Base-by-base conservation (phyloP, 1,140 invertebrate genomes). In the Zaprionus davidi region DNA sequence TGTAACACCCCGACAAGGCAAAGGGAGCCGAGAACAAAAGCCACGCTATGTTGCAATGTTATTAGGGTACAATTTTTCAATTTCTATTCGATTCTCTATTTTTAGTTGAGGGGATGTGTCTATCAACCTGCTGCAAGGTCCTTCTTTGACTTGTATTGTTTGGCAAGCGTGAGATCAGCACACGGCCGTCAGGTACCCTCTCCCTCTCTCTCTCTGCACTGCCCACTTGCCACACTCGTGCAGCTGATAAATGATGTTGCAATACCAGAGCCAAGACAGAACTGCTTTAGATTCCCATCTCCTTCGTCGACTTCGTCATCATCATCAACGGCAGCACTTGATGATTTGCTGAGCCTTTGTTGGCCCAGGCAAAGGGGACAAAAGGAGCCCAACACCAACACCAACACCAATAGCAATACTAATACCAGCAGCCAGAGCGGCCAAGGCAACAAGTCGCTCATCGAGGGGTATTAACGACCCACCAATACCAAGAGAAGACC, bases 181-280 rank as follows among this genome's bases (percentile, higher is more conserved):
- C 85, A 90, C 73, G 84, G 85, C 85, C 85, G 85, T 82, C 84
- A 90, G 58, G 66, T 49, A 70, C 55, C 51, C 66, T 17, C 38
- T 7, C 6, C 7, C 6, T 26, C 38, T 13, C 11, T 5, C 15
- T 41, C 38, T 41, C 38, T 41, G 7, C 66, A 51, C 53, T 77
- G 78, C 84, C 84, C 84, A 87, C 84, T 87, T 71, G 85, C 86
- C 85, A 85, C 82, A 73, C 86, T 90, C 82, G 78, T 90, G 86
- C 86, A 90, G 76, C 81, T 85, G 85, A 90, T 85, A 90, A 90
- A 90, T 90, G 85, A 90, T 90, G 79, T 71, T 84, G 85, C 85
- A 90, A 84, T 81, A 66, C 67, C 22, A 38, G 59, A 36, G n/a
- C n/a, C 2, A 2, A 17, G 38, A 60, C 41, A 17, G 38, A 60